Percentiles rank a stretch among this genome's conserved stretches.
phyloP scores from a whole-genome alignment of 2,113 vertebrate species.

The Heterochromis multidens region DNA sequence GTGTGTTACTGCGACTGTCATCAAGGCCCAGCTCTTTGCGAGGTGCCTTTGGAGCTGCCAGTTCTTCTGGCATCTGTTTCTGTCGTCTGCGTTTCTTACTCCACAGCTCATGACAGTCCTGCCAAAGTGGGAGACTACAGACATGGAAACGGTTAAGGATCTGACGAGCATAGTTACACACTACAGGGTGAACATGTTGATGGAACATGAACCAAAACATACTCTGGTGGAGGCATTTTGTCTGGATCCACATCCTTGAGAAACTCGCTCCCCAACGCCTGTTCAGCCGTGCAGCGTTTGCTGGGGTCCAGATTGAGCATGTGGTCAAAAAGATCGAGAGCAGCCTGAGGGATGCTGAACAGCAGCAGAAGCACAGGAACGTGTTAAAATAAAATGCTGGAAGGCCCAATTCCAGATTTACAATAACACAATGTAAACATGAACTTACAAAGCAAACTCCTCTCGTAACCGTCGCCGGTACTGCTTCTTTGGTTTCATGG shows the following conservation, averaged over 20 bases:
- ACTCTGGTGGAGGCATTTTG: constrained; percentile 99
- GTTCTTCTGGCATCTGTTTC: constrained; percentile 94
- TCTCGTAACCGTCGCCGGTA: constrained; percentile 93
- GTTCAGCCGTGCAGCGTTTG: constrained; percentile 94
- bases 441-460: constrained; percentile 96
- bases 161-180: not conserved
- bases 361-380: not conserved
- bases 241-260: constrained; percentile 93
- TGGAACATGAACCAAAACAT: constrained; percentile 43
- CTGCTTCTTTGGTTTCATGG: constrained; percentile 99
- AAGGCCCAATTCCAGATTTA: not conserved
- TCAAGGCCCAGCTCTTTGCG: constrained; percentile 93
- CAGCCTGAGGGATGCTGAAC: constrained; percentile 86
- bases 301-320: constrained; percentile 97
- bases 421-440: not conserved
- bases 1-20: constrained; percentile 95
- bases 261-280: constrained; percentile 93
- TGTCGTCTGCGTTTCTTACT: constrained; percentile 97
- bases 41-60: constrained; percentile 85
- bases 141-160: not conserved
- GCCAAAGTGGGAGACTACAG: constrained; percentile 92
- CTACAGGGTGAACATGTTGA: not conserved
- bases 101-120: constrained; percentile 99
- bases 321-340: constrained; percentile 95
- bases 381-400: not conserved